Evolutionary conservation across 92 coral and sea anemone species (phyloP), one percentile per base, ranked within the genome.

Genomic region (Actinernus sp.): DNA sequence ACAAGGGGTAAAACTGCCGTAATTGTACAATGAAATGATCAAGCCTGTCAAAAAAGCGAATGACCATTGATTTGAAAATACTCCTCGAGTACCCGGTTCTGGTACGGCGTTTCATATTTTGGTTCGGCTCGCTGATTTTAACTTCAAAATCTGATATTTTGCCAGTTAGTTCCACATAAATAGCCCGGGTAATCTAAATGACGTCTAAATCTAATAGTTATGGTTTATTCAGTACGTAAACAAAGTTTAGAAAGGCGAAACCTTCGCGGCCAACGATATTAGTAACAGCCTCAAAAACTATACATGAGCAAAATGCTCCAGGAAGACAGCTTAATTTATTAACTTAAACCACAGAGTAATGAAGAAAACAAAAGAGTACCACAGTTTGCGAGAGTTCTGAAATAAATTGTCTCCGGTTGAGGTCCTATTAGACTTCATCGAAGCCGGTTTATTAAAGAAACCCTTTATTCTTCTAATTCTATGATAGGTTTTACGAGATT

Each of bases 151-250:
- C n/a, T n/a, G n/a, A n/a, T n/a, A n/a, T 36, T 31, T 6, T 23
- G 25, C 28, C 25, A 65, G 30, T 65, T 65, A 48, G 72, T 65
- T 65, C 50, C 72, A 59, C 48, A 65, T 65, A 65, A 65, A 65
- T 59, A 65, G 72, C 59, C 26, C 40, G 18, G 17, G 48, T 65
- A 65, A 65, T 65, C 72, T 63, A 20, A 19, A 58, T 43, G 11
- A n/a, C 52, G 72, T 65, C 72, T 48, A 23, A 65, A 48, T 65
- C 33, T 45, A 59, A 58, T 49, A 65, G 27, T 65, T 52, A 65
- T 49, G 25, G 72, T 58, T 59, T 65, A 32, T 59, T 33, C 13
- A 13, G 21, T 44, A 65, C 18, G 72, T 26, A 65, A 65, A 65
- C 52, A 65, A 48, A 59, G 26, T 49, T 34, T 48, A 29, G 45